Percentiles rank a stretch among this genome's conserved stretches.
These are phyloP conservation scores for Saxidomus purpurata DNA, from an alignment of 1,140 invertebrate species.

Conservation along the genomic window DNA sequence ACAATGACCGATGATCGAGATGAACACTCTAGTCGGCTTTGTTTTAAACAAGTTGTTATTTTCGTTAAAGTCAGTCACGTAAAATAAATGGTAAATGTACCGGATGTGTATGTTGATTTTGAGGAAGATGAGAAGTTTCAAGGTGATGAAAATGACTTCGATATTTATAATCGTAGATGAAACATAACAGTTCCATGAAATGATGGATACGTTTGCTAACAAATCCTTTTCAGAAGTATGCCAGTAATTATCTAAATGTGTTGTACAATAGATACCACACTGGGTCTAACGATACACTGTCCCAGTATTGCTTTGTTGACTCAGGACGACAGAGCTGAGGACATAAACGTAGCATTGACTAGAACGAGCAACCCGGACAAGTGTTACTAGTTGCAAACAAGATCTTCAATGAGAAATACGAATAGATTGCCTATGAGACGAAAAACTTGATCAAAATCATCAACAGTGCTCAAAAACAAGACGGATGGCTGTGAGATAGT, in stretches of 20 bases:
- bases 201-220: background rate
- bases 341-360: background rate
- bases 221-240: background rate
- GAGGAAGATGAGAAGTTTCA: background rate
- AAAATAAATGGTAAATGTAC: background rate
- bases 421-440: background rate
- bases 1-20: no score
- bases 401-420: background rate
- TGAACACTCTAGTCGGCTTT: no score
- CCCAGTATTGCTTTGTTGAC: background rate
- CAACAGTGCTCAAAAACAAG: background rate
- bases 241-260: background rate
- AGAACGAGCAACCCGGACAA: constrained; percentile 13
- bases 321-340: background rate
- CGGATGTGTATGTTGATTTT: background rate
- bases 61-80: no score
- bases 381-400: background rate
- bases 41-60: no score
- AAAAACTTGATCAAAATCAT: background rate
- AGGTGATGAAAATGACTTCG: background rate
- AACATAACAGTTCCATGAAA: background rate
- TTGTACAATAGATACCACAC: background rate
- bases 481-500: background rate
- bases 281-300: background rate
- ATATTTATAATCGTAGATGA: background rate